These are phyloP conservation scores for Echinops telfairi DNA, from an alignment of 2,113 vertebrate genomes.

Conservation along the genomic window DNA sequence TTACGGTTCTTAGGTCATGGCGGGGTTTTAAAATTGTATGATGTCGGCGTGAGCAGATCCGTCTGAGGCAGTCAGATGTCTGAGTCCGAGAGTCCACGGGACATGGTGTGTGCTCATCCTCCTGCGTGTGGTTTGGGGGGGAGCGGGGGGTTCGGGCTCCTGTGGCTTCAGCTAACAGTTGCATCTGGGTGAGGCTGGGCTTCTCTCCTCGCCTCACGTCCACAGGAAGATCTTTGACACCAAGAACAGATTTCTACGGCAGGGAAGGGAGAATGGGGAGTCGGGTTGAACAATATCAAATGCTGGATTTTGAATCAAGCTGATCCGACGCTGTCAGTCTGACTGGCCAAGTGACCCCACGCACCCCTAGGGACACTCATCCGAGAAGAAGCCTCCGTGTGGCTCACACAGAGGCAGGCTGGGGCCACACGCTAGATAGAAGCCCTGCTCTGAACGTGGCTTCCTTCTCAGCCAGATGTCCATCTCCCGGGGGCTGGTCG, in stretches of 20 bases:
- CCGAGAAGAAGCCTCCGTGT: neutral
- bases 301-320: neutral
- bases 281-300: conserved; percentile 29
- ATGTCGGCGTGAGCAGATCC: neutral
- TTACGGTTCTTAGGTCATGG: neutral
- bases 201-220: neutral
- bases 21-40: neutral
- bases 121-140: neutral
- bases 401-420: neutral
- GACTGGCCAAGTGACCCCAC: neutral
- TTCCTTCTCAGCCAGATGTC: neutral
- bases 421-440: fast-evolving
- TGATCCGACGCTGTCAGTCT: conserved; percentile 25
- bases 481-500: too few relatives aligned
- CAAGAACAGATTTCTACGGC: conserved; percentile 33
- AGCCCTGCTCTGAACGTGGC: neutral
- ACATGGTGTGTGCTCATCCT: neutral
- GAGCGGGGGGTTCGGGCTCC: neutral
- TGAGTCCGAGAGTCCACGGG: neutral
- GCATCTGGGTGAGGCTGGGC: conserved; percentile 3
- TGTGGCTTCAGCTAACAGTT: neutral
- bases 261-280: conserved; percentile 21
- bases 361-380: neutral
- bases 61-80: neutral
- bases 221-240: conserved; percentile 23